These are phyloP conservation scores for Chelmon rostratus DNA, from an alignment of 2,797 vertebrate species.

Conservation along the genomic window DNA sequence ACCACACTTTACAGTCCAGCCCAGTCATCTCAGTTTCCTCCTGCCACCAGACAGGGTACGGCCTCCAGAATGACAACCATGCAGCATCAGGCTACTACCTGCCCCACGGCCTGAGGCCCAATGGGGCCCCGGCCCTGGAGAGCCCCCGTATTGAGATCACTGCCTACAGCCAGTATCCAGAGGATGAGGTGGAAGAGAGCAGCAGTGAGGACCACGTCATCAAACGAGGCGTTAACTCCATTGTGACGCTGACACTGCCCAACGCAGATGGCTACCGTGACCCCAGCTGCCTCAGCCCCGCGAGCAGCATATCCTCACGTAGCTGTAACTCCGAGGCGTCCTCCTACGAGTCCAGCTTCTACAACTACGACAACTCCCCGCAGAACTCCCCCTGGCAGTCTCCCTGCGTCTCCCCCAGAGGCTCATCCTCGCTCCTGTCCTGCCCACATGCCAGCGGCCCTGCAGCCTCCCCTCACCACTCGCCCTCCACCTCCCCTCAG, in stretches of 20 bases:
- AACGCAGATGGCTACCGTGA: conserved; percentile 95
- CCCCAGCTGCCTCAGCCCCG: conserved; percentile 95
- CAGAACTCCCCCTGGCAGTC: conserved; percentile 99
- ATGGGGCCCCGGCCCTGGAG: conserved; percentile 91
- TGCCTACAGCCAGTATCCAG: conserved; percentile 94
- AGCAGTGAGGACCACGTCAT: conserved; percentile 73
- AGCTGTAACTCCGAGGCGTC: conserved; percentile 98
- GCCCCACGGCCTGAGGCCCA: conserved; percentile 87
- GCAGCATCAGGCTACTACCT: conserved; percentile 88
- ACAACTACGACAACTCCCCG: conserved; percentile 93
- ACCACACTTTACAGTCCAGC: conserved; percentile 93
- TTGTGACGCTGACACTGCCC: conserved; percentile 94
- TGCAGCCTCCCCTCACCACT: conserved; percentile 89
- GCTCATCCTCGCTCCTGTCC: conserved; percentile 83
- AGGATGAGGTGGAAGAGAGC: conserved; percentile 90
- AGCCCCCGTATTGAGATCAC: conserved; percentile 99
- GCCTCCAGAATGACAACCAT: conserved; percentile 86
- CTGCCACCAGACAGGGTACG: conserved; percentile 89
- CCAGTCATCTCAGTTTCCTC: conserved; percentile 89
- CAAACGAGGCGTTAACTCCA: conserved; percentile 90
- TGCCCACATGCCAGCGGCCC: conserved; percentile 87
- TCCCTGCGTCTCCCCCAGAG: conserved; percentile 95
- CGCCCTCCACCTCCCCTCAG: conserved; percentile 93
- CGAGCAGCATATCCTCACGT: conserved; percentile 96
- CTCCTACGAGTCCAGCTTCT: conserved; percentile 96